These are phyloP conservation scores for Chelonoidis abingdonii DNA, from an alignment of 2,113 vertebrate genomes.

Conservation along the genomic window DNA sequence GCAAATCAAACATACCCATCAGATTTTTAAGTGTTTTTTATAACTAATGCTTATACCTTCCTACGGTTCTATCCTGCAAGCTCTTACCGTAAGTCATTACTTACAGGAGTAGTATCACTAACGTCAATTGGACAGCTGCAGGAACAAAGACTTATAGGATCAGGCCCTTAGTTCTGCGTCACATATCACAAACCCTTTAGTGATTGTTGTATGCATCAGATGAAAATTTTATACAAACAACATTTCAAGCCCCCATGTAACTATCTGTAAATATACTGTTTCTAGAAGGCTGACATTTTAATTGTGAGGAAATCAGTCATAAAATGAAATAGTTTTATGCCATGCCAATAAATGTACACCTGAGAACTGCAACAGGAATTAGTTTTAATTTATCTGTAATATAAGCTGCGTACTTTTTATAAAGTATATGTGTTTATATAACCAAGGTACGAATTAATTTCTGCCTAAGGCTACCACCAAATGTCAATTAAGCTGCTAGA, in stretches of 20 bases:
- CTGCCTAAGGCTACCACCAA: constrained; percentile 62
- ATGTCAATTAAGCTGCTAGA: constrained; percentile 79
- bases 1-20: not conserved
- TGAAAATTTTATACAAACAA: constrained; percentile 36
- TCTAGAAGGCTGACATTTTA: constrained; percentile 48
- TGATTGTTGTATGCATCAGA: not conserved
- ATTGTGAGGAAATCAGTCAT: constrained; percentile 48
- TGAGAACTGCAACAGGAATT: constrained; percentile 59
- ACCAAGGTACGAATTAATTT: constrained; percentile 71
- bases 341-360: constrained; percentile 39
- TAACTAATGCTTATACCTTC: not conserved
- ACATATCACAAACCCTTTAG: not conserved
- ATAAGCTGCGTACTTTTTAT: constrained; percentile 44
- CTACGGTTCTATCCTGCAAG: not conserved
- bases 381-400: constrained; percentile 61
- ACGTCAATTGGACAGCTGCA: constrained; percentile 21
- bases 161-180: not conserved
- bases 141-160: not conserved
- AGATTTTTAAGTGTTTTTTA: not conserved
- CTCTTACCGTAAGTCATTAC: not conserved
- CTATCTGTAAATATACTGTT: constrained; percentile 22
- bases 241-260: not conserved
- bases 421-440: constrained; percentile 50
- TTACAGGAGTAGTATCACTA: not conserved
- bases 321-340: constrained; percentile 54